Evolutionary conservation across 2,797 vertebrate genomes (phyloP).

Genomic region (Microchirus variegatus): DNA sequence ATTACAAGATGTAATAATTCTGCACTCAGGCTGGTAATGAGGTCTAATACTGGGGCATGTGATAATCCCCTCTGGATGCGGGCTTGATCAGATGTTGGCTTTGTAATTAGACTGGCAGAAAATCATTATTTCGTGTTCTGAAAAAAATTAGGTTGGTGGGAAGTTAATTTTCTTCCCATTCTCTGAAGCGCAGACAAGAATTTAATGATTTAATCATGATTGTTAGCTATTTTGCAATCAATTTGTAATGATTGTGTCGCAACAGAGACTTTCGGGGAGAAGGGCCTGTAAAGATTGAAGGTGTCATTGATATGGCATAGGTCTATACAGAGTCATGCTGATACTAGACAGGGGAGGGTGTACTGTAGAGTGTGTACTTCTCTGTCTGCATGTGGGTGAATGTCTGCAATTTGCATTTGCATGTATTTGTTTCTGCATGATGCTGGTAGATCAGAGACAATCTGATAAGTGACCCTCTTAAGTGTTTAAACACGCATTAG

Average conservation of each 20-base stretch:
- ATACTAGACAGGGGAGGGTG: slow-evolving; percentile 35
- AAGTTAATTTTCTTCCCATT: slow-evolving; percentile 99
- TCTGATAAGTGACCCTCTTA: slow-evolving; percentile 22
- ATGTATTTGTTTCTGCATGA: background rate
- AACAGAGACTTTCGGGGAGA: slow-evolving; percentile 92
- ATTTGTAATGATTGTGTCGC: slow-evolving; percentile 99
- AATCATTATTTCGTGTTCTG: slow-evolving; percentile 99
- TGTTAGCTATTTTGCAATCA: slow-evolving; percentile 99
- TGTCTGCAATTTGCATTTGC: background rate
- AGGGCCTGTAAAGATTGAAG: slow-evolving; percentile 78
- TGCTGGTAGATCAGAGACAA: slow-evolving; percentile 6
- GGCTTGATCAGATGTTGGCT: slow-evolving; percentile 99
- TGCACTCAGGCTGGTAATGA: slow-evolving; percentile 99
- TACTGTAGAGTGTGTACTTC: slow-evolving; percentile 2
- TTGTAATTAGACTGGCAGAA: slow-evolving; percentile 99
- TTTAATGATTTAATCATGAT: slow-evolving; percentile 99
- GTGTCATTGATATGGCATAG: slow-evolving; percentile 79
- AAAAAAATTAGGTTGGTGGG: slow-evolving; percentile 99
- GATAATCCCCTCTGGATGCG: slow-evolving; percentile 99
- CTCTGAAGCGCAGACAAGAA: slow-evolving; percentile 99
- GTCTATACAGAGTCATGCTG: slow-evolving; percentile 52
- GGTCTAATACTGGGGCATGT: slow-evolving; percentile 99
- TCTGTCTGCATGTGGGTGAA: background rate
- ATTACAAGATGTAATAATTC: slow-evolving; percentile 99
- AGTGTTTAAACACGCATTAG: slow-evolving; percentile 44